Conservation (phyloP, 2,888 invertebrate species). For the Lasioglossum vierecki region DNA sequence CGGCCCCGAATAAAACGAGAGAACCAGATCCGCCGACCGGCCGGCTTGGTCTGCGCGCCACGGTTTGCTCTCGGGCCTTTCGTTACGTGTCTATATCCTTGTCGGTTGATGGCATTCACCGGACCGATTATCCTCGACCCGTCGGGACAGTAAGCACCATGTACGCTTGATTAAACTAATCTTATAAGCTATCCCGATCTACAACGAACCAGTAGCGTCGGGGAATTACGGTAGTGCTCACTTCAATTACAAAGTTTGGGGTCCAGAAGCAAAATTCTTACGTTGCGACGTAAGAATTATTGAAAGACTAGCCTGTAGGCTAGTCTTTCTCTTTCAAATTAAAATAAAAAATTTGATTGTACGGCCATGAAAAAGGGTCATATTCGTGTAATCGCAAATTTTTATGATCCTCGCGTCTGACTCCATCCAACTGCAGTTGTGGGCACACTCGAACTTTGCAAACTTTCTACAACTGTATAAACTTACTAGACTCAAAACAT, state of each 20-base stretch:
- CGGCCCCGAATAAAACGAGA: slow-evolving; percentile 48
- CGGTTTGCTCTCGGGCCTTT: slow-evolving; percentile 9
- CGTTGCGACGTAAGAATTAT: too few species aligned
- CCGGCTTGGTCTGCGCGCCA: slow-evolving; percentile 20
- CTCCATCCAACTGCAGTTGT: too few species aligned
- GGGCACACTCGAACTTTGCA: too few species aligned
- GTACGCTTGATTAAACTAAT: slow-evolving; percentile 63
- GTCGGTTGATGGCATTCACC: slow-evolving; percentile 27
- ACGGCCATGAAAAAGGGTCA: too few species aligned
- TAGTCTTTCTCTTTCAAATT: background rate
- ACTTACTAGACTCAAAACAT: too few species aligned
- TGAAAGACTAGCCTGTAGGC: too few species aligned
- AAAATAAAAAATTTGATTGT: too few species aligned
- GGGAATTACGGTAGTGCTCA: slow-evolving; percentile 22
- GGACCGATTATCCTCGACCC: slow-evolving; percentile 52
- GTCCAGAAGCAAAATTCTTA: background rate
- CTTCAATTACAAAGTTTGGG: background rate
- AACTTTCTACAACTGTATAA: too few species aligned
- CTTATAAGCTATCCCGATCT: slow-evolving; percentile 48
- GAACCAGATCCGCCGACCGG: slow-evolving; percentile 44
- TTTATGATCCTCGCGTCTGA: too few species aligned
- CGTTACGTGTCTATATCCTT: slow-evolving; percentile 33
- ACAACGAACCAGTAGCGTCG: slow-evolving; percentile 34
- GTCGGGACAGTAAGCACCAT: slow-evolving; percentile 45
- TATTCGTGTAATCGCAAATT: too few species aligned